Evolutionary conservation across 2,888 invertebrate genomes (phyloP).

Genomic region (Hydriomena furcata): DNA sequence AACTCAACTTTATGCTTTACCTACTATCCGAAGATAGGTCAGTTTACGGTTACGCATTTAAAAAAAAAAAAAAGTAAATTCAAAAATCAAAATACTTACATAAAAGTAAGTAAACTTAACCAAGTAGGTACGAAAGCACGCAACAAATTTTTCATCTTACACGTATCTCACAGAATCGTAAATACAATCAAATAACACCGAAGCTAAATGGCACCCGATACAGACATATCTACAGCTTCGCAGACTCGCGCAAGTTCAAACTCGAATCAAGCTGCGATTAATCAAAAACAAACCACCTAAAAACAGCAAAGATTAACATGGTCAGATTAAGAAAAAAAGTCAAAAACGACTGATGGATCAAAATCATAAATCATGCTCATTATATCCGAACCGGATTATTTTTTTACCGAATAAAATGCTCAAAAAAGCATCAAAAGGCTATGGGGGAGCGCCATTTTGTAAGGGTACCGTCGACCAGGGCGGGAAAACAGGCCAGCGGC

Average conservation of each 20-base stretch:
- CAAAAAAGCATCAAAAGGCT: conserved; percentile 81
- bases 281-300: conserved; percentile 68
- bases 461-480: conserved; percentile 71
- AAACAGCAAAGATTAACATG: conserved; percentile 76
- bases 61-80: too few relatives aligned
- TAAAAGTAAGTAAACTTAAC: conserved; percentile 4
- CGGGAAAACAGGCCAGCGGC: conserved; percentile 65
- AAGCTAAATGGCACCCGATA: conserved; percentile 28
- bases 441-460: conserved; percentile 81
- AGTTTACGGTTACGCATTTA: too few relatives aligned
- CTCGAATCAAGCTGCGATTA: conserved; percentile 62
- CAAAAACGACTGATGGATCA: conserved; percentile 70
- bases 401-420: conserved; percentile 80
- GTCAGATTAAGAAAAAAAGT: conserved; percentile 69
- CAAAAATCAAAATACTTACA: background rate
- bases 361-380: conserved; percentile 83
- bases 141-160: conserved; percentile 17
- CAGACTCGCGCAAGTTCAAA: conserved; percentile 45
- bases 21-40: too few relatives aligned
- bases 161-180: conserved; percentile 21
- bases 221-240: too few relatives aligned
- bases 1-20: too few relatives aligned
- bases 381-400: conserved; percentile 82
- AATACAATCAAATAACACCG: conserved; percentile 28
- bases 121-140: conserved; percentile 13